Evolutionary conservation across 92 coral and sea anemone genomes (phyloP), one percentile per base, ranked within the genome.

Genomic region (Epizoanthus illoricatus): DNA sequence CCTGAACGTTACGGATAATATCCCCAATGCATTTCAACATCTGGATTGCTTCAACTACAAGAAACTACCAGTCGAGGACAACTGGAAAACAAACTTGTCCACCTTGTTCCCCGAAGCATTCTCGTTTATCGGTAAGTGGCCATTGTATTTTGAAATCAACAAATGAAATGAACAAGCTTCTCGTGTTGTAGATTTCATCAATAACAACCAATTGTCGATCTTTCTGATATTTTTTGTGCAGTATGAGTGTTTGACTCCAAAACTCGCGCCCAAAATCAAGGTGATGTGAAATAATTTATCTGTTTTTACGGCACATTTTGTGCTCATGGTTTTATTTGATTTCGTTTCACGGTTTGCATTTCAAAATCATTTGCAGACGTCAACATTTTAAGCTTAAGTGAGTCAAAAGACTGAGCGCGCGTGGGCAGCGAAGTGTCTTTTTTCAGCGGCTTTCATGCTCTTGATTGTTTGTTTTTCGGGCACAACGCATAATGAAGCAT

Each of bases 71-170:
- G 99, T 97, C 0, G 97, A 97, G 54, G 99, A 97, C 79, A 97
- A 90, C 87, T 92, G 97, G 94, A 94, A 92, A 70, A 96, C 99
- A 1, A 97, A 97, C 57, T 75, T 97, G 17, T 70, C 95, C 5
- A 95, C 91, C 65, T 73, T 93, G 64, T 97, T 97, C 65, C 97
- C 97, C n/a, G 99, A 97, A 80, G 99, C 99, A 13, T 97, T 97
- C 80, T 81, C 91, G 17, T 97, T 97, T 84, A 97, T 97, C 74
- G 99, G 99, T 97, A 84, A 71, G 98, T 92, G 71, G 56, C 65
- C 62, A 55, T 71, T 71, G 28, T 42, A 61, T 85, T 65, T 63
- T 57, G 24, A 42, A 60, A 52, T 63, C 58, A 40, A 66, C 69
- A 78, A 71, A 16, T 62, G 59, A 71, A 73, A 70, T 62, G 43